Base-by-base conservation (phyloP, 2,113 vertebrate genomes). In the Dipodomys merriami region DNA sequence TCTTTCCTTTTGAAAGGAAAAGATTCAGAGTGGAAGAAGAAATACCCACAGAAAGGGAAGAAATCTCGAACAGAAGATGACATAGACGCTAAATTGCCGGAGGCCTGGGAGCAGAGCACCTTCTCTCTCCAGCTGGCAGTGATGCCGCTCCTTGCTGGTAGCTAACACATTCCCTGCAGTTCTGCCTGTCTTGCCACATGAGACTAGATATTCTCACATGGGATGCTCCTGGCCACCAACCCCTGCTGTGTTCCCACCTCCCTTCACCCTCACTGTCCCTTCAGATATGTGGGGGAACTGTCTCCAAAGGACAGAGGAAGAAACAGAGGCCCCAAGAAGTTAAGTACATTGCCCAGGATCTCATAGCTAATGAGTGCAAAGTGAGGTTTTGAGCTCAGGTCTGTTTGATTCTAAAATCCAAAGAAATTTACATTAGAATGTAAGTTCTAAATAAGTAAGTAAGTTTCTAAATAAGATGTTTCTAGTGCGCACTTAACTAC, bases 81-180 rank as follows among this genome's bases (percentile, higher is more conserved):
- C 9, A 0, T 0, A 0, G 71, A 53, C 3, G 0, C 0, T 23
- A 68, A 22, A 23, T 27, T 39, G 22, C 35, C 94, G 0, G 0
- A 81, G 0, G 29, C 77, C 1, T 83, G 57, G 83, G 97, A 83
- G 49, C 78, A 62, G 0, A 90, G 93, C 1, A 4, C 76, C 65
- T 97, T 97, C 46, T 97, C 92, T 1, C 74, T 97, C 65, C 97
- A 98, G 49, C 88, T 98, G 33, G 91, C 72, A 2, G 30, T 97
- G 3, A 93, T 97, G 94, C 79, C 95, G 5, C 97, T 99, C 20
- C 96, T 99, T 3, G 97, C 98, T 93, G 99, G 98, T 99, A 96
- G 23, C 30, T 5, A 0, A 12, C 49, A 2, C 53, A 0, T 20
- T 30, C 71, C 69, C 57, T 0, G 0, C 2, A 1, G 13, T 11